These are phyloP conservation scores for Rhimphoctona megacephalus DNA, from an alignment of 2,888 invertebrate species.

Conservation along the genomic window DNA sequence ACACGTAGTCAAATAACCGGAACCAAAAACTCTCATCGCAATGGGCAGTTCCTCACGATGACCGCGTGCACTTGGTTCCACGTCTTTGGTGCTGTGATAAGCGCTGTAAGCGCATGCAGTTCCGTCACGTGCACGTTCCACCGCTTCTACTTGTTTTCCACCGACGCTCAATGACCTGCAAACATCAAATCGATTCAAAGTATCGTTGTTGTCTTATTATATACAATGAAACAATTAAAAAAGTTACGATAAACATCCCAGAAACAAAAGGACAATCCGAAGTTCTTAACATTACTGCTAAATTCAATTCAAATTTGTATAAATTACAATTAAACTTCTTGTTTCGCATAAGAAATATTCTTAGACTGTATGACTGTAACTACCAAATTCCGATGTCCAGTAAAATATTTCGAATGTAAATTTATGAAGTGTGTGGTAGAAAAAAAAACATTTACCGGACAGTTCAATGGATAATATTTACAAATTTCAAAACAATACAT, in stretches of 20 bases:
- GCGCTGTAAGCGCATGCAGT: slow-evolving; percentile 86
- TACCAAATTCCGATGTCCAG: neutral
- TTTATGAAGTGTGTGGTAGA: too few relatives aligned
- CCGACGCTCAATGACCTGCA: slow-evolving; percentile 82
- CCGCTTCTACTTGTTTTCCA: slow-evolving; percentile 82
- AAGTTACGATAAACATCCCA: neutral
- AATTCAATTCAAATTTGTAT: neutral
- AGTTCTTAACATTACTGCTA: neutral
- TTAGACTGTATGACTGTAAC: neutral
- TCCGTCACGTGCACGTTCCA: slow-evolving; percentile 85
- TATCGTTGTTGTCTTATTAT: neutral
- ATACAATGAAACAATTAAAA: neutral
- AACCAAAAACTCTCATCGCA: slow-evolving; percentile 85
- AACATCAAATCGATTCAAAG: slow-evolving; percentile 57
- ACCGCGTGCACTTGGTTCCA: slow-evolving; percentile 84
- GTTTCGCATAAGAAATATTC: neutral
- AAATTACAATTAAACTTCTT: neutral
- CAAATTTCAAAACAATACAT: too few relatives aligned
- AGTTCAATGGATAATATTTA: too few relatives aligned
- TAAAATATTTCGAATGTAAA: too few relatives aligned
- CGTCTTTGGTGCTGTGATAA: slow-evolving; percentile 84
- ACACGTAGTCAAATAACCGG: slow-evolving; percentile 85
- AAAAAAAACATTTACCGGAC: too few relatives aligned
- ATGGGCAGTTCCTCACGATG: slow-evolving; percentile 85
- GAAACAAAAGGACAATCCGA: neutral